A percentile compares a stretch with the other conserved stretches of the same genome.
Evolutionary conservation across 2,113 vertebrate species (phyloP).

Genomic region (Platysteira castanea): DNA sequence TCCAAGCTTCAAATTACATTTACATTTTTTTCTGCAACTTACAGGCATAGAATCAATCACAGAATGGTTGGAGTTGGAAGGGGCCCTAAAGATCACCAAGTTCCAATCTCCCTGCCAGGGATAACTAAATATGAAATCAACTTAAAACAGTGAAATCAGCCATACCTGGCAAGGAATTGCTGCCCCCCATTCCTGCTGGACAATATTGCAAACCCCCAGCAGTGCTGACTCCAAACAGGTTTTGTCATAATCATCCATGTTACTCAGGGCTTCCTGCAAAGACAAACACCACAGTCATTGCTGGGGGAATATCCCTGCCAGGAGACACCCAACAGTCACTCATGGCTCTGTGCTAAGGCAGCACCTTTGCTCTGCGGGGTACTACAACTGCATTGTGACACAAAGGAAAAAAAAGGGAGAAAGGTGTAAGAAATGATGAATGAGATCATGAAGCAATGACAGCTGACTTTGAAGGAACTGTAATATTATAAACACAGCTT

Average conservation of each 20-base stretch:
- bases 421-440: not conserved
- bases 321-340: not conserved
- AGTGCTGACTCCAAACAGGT: slow-evolving; percentile 92
- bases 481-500: not conserved
- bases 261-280: slow-evolving; percentile 89
- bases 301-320: not conserved
- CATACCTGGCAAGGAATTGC: slow-evolving; percentile 92
- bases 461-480: not conserved
- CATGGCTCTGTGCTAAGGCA: not conserved
- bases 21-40: not conserved
- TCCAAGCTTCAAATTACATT: not conserved
- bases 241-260: slow-evolving; percentile 97
- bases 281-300: not conserved
- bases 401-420: not conserved
- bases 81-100: not conserved
- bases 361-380: not conserved
- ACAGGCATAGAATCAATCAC: not conserved
- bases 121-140: not conserved
- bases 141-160: not conserved
- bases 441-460: not conserved
- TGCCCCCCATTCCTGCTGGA: slow-evolving; percentile 96
- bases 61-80: not conserved
- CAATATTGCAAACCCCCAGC: slow-evolving; percentile 88
- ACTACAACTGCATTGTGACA: no score
- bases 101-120: not conserved